Evolutionary conservation across 2,113 vertebrate genomes (phyloP).

Genomic region (Prionailurus bengalensis): DNA sequence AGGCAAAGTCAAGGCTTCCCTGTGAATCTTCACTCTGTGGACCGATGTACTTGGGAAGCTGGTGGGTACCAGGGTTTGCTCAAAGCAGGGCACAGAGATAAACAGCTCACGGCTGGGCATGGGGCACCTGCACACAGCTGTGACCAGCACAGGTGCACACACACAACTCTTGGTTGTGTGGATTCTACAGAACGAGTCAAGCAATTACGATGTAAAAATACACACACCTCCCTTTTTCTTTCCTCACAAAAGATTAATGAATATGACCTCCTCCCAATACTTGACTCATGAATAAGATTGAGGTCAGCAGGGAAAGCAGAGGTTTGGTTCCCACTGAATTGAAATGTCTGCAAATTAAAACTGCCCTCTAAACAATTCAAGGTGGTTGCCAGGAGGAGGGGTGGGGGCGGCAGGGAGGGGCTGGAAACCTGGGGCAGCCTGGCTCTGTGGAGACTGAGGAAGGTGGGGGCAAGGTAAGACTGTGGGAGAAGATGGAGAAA

Average conservation of each 20-base stretch:
- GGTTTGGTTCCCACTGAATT: not conserved
- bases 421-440: not conserved
- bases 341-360: too few relatives aligned
- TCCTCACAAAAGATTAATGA: not conserved
- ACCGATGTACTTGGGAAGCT: not conserved
- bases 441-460: not conserved
- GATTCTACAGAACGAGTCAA: not conserved
- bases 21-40: not conserved
- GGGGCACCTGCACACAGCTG: not conserved
- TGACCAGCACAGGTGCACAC: too few relatives aligned
- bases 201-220: not conserved
- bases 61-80: not conserved
- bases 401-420: not conserved
- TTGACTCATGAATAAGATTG: not conserved
- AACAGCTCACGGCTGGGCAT: not conserved
- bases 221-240: not conserved
- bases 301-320: not conserved
- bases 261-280: not conserved
- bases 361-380: not conserved
- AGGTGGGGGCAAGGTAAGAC: not conserved
- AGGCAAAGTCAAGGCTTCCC: not conserved
- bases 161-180: fast-evolving
- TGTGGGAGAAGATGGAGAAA: not conserved
- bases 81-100: not conserved
- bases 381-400: not conserved